Evolutionary conservation across 2,113 vertebrate species (phyloP), one percentile per base, ranked within the genome.

Genomic region (Phylloscopus whistleri): DNA sequence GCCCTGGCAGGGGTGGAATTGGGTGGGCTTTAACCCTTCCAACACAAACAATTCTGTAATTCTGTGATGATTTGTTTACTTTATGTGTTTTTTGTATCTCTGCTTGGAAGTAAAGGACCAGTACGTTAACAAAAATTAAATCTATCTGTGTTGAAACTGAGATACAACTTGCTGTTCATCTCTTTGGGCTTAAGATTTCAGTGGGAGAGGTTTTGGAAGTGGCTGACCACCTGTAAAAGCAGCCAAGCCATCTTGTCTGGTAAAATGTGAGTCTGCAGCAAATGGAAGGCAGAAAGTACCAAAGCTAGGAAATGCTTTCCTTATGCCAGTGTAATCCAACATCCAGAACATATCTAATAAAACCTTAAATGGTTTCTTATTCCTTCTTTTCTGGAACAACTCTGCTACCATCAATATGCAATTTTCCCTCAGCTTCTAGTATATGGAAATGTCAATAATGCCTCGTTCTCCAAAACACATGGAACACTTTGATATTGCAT

Each of bases 361-460:
- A 80, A 59, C 72, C 76, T 62, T 62, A 63, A 87, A 58, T 60
- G 44, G 14, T 63, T 84, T 66, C 41, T 73, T 70, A 19, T 16
- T 66, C n/a, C 31, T 93, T 89, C 48, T 35, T 28, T 48, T 89
- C 67, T 62, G 11, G 39, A 75, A 59, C 24, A 69, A 21, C 51
- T 74, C 87, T 68, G 31, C 22, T 13, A 15, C 39, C 24, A 60
- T 94, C 87, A 79, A 55, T 48, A 43, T 13, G 46, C 72, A 80
- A 89, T 84, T 78, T 49, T 76, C 46, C 52, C 77, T 80, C 70
- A 37, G 26, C 31, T 33, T 81, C 51, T 89, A 73, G 95, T 84
- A 78, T 63, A 93, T 24, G n/a, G 89, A 75, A 92, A 88, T 58
- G 60, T 72, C 94, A 88, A 89, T 90, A 88, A 79, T 9, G 16